Conservation (phyloP, 2,888 invertebrate species). For the Macroteleia sp. region DNA sequence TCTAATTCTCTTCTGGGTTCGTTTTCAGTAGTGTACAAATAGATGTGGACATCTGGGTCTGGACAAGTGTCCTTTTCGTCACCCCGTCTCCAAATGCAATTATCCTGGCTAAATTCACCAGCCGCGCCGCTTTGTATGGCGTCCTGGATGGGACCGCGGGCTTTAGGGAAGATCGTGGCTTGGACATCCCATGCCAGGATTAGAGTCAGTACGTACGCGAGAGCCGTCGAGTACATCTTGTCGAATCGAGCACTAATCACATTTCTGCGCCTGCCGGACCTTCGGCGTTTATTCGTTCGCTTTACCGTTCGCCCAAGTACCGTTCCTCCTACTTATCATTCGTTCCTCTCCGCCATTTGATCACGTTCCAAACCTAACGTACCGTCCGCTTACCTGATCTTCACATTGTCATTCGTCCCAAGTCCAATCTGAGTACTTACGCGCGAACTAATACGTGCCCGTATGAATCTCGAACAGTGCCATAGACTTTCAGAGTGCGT, state of each 20-base stretch:
- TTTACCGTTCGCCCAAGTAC: constrained; percentile 62
- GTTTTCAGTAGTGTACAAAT: constrained; percentile 86
- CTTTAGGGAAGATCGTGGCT: constrained; percentile 24
- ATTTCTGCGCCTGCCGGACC: constrained; percentile 43
- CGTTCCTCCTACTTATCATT: constrained; percentile 65
- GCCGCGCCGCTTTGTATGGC: constrained; percentile 83
- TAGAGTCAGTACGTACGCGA: constrained; percentile 18
- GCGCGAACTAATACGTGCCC: neutral
- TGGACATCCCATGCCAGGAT: neutral
- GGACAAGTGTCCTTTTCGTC: constrained; percentile 89
- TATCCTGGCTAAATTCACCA: constrained; percentile 86
- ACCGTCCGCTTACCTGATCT: constrained; percentile 36
- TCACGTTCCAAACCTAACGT: constrained; percentile 64
- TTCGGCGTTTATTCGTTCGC: constrained; percentile 54
- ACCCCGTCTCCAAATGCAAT: constrained; percentile 89
- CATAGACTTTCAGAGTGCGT: too few relatives aligned
- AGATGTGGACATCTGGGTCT: constrained; percentile 88
- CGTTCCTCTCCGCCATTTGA: constrained; percentile 60
- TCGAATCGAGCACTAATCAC: constrained; percentile 57
- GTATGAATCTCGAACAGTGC: too few relatives aligned
- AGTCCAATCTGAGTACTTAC: constrained; percentile 30
- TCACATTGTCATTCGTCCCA: constrained; percentile 49
- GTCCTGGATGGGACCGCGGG: constrained; percentile 79
- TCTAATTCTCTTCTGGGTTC: constrained; percentile 82
- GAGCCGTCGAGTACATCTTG: constrained; percentile 39